Percentiles rank a stretch among this genome's conserved stretches.
Evolutionary conservation across 2,797 vertebrate genomes (phyloP).

Genomic region (Clarias platycephalus): DNA sequence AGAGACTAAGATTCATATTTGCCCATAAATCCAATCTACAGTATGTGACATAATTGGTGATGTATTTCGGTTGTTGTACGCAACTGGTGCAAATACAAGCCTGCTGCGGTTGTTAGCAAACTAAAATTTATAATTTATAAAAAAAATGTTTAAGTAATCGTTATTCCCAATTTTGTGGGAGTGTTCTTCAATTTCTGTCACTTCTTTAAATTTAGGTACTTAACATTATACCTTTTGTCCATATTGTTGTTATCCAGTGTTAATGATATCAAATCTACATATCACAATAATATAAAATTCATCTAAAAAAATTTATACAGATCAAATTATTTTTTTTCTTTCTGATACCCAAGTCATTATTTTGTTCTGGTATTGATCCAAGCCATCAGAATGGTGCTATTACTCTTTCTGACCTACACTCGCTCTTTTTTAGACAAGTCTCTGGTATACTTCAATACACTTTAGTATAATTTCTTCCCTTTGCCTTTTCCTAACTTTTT

Average conservation of each 20-base stretch:
- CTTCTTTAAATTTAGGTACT: neutral
- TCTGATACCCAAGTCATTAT: neutral
- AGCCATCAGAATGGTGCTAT: neutral
- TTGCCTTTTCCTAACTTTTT: neutral
- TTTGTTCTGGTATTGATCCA: slow-evolving; percentile 4
- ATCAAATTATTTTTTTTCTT: too few species aligned
- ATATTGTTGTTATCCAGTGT: too few species aligned
- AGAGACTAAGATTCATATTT: neutral
- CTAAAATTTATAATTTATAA: too few species aligned
- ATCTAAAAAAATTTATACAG: too few species aligned
- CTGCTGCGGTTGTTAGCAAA: neutral
- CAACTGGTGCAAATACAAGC: slow-evolving; percentile 1
- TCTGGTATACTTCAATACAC: neutral
- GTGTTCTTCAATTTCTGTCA: neutral
- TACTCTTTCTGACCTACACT: neutral
- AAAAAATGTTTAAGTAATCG: neutral
- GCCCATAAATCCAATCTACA: neutral
- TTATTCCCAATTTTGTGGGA: neutral
- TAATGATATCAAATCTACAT: neutral
- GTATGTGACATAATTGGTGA: neutral
- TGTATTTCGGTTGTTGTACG: neutral
- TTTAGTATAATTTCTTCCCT: neutral
- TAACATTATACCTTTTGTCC: neutral
- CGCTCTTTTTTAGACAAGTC: neutral
- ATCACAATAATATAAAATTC: neutral